Conservation (phyloP, 2,797 vertebrate genomes). For the Coilia nasus region DNA sequence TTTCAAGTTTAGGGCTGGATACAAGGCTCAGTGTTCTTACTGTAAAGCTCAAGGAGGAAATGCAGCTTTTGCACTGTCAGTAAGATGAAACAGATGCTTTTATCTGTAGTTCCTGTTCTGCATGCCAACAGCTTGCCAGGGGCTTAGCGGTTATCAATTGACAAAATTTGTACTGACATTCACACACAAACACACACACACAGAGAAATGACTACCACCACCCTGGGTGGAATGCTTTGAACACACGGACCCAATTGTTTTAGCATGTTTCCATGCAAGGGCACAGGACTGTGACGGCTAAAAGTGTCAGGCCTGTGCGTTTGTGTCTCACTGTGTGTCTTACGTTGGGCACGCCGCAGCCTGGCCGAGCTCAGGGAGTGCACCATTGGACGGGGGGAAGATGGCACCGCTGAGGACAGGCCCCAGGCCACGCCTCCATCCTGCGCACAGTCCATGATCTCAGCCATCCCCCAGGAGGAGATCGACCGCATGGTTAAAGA, state of each 20-base stretch:
- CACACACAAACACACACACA: neutral
- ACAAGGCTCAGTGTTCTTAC: neutral
- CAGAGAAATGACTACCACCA: neutral
- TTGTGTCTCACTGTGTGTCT: slow-evolving; percentile 24
- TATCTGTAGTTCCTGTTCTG: slow-evolving; percentile 53
- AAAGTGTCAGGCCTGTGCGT: neutral
- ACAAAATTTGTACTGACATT: neutral
- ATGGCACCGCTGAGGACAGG: slow-evolving; percentile 55
- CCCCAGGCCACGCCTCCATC: slow-evolving; percentile 57
- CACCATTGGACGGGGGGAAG: slow-evolving; percentile 71
- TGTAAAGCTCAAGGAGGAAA: slow-evolving; percentile 45
- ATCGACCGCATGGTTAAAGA: slow-evolving; percentile 84
- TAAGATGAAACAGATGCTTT: slow-evolving; percentile 36
- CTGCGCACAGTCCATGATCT: slow-evolving; percentile 83
- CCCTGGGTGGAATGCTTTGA: slow-evolving; percentile 5
- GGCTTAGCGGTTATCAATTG: slow-evolving; percentile 26
- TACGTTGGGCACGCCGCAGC: slow-evolving; percentile 67
- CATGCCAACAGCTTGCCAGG: slow-evolving; percentile 32
- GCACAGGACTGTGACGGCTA: neutral
- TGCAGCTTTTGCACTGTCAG: slow-evolving; percentile 34
- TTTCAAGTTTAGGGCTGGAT: slow-evolving; percentile 6
- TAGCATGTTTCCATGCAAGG: neutral
- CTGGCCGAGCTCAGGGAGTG: slow-evolving; percentile 85
- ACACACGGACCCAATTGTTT: neutral
- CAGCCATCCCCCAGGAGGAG: slow-evolving; percentile 83